Base-by-base conservation (phyloP, 2,797 vertebrate species). In the Garrulus glandarius region DNA sequence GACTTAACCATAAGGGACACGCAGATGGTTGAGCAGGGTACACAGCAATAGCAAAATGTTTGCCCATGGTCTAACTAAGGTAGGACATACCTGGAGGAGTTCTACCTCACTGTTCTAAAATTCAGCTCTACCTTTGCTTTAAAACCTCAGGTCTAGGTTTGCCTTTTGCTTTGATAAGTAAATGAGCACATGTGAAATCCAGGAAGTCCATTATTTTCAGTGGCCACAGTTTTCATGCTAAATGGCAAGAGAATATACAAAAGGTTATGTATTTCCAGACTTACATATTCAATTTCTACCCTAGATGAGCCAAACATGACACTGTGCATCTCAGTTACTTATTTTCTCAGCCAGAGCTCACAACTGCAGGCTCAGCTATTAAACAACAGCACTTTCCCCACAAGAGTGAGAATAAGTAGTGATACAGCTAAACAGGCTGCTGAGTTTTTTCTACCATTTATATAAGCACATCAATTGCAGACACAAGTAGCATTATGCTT, bases 331-430 rank as follows among this genome's bases (percentile, higher is more conserved):
- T 91, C 72, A 84, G 13, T 59, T 39, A 64, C 27, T 60, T 64
- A n/a, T 36, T 52, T 93, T 77, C 74, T 69, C 59, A 68, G n/a
- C 37, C 60, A 44, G 55, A 93, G n/a, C 15, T 86, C 46, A 69
- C 46, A 81, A 12, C 3, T 76, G 34, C 79, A 84, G 26, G 7
- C 16, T 68, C 26, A 76, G 47, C 55, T 69, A 32, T 30, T 34
- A 65, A 83, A 80, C 11, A 56, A 22, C 21, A 70, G 34, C 37
- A 75, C 10, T 47, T 86, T 50, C 16, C 18, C 27, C 34, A 27
- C 1, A 46, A 32, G 21, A 55, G 13, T 0, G 0, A 67, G 29
- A 84, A 6, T 44, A 87, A 88, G 47, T 16, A 79, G 18, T 8
- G 8, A 76, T 41, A 80, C 8, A 81, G 15, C 13, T 92, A n/a